Evolutionary conservation across 2,888 invertebrate genomes (phyloP).

Genomic region (Epistrophella euchroma): DNA sequence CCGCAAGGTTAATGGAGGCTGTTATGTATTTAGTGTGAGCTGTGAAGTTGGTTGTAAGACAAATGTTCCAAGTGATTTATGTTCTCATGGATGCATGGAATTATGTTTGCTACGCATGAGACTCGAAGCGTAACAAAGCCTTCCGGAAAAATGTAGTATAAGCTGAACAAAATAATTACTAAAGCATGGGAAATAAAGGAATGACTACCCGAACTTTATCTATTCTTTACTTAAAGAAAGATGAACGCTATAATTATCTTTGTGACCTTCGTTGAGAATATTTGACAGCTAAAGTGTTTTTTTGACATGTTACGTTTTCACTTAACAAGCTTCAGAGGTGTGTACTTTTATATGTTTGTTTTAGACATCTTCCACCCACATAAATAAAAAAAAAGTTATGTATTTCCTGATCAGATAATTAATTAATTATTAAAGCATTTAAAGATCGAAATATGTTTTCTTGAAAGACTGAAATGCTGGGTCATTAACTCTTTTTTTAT

Average conservation of each 20-base stretch:
- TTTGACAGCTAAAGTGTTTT: conserved; percentile 34
- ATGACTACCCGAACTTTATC: conserved; percentile 1
- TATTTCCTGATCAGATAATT: conserved; percentile 31
- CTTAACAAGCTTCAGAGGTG: neutral
- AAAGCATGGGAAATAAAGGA: conserved; percentile 56
- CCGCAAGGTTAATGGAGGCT: conserved; percentile 62
- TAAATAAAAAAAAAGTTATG: neutral
- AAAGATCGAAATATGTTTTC: neutral
- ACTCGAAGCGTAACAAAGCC: conserved; percentile 54
- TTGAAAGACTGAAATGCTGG: neutral
- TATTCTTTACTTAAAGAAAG: conserved; percentile 18
- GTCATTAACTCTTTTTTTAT: neutral
- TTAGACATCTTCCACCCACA: conserved; percentile 17
- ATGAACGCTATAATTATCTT: conserved; percentile 21
- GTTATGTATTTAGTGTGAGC: conserved; percentile 52
- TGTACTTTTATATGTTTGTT: neutral
- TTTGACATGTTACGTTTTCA: conserved; percentile 32
- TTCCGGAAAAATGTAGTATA: conserved; percentile 27
- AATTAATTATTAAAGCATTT: neutral
- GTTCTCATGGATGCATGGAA: conserved; percentile 49
- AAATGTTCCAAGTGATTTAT: conserved; percentile 50
- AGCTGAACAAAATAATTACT: conserved; percentile 8
- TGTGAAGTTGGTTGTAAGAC: conserved; percentile 46
- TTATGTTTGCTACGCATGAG: conserved; percentile 46
- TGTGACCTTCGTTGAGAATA: conserved; percentile 34